These are phyloP conservation scores for Psilanteris sp. DNA, from an alignment of 1,140 invertebrate species.

Conservation along the genomic window DNA sequence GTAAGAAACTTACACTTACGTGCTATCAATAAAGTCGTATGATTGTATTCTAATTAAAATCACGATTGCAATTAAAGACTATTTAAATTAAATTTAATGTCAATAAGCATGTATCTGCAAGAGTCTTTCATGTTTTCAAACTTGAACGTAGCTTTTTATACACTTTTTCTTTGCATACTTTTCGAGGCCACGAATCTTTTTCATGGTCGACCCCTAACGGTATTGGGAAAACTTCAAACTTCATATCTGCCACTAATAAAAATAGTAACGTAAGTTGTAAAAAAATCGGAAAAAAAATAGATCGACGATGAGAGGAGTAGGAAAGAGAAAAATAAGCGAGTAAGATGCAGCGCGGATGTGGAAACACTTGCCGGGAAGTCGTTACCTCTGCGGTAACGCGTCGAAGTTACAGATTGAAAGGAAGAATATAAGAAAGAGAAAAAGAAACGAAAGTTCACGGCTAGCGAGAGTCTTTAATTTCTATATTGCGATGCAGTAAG, in stretches of 20 bases:
- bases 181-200: conserved; percentile 61
- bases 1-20: too few species aligned
- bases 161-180: conserved; percentile 14
- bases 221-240: conserved; percentile 63
- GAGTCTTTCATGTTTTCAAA: conserved; percentile 17
- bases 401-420: conserved; percentile 62
- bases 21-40: too few species aligned
- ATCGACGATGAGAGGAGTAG: conserved; percentile 37
- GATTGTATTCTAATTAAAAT: too few species aligned
- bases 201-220: conserved; percentile 57
- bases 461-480: conserved; percentile 61
- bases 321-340: conserved; percentile 51
- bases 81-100: too few species aligned
- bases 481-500: conserved; percentile 58
- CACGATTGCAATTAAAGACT: too few species aligned
- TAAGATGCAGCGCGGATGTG: conserved; percentile 56
- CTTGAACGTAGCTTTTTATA: conserved; percentile 28
- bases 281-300: conserved; percentile 48
- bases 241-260: conserved; percentile 62
- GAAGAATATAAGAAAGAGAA: conserved; percentile 59
- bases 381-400: conserved; percentile 60
- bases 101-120: too few species aligned
- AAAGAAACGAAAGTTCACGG: conserved; percentile 62
- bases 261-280: conserved; percentile 40
- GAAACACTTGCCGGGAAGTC: conserved; percentile 56